These are phyloP conservation scores for Cichlasoma orientale DNA, from an alignment of 2,797 vertebrate genomes.

Conservation along the genomic window DNA sequence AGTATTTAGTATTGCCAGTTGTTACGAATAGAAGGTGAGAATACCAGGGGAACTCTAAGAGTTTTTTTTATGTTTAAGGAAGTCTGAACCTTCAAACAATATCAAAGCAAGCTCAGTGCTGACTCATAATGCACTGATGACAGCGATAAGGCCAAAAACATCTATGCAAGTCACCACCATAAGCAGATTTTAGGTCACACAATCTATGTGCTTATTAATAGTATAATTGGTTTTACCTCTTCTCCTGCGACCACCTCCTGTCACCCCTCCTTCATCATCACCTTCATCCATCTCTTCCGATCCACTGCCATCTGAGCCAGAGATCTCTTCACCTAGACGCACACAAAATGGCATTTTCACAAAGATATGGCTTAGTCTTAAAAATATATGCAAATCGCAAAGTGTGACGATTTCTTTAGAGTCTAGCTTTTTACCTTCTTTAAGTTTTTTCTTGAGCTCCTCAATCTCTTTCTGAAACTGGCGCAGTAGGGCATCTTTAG, in stretches of 20 bases:
- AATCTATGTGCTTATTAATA: not conserved
- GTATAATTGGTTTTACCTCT: slow-evolving; percentile 81
- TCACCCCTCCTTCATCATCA: slow-evolving; percentile 85
- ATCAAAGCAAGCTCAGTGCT: slow-evolving; percentile 17
- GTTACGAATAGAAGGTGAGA: slow-evolving; percentile 2
- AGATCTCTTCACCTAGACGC: slow-evolving; percentile 93
- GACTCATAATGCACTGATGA: slow-evolving; percentile 24
- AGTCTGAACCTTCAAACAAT: not conserved
- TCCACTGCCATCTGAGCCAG: slow-evolving; percentile 93
- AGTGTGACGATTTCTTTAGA: not conserved
- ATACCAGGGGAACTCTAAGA: slow-evolving; percentile 48
- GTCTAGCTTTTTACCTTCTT: slow-evolving; percentile 83
- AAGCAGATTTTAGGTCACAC: not conserved
- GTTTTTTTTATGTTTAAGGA: not conserved
- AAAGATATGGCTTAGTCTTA: not conserved
- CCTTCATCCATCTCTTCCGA: slow-evolving; percentile 95
- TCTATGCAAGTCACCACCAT: not conserved
- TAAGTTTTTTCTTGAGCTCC: slow-evolving; percentile 95
- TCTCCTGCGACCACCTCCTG: slow-evolving; percentile 89
- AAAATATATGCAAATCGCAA: not conserved
- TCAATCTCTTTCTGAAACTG: slow-evolving; percentile 99
- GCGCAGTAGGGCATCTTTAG: slow-evolving; percentile 94
- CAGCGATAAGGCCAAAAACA: not conserved
- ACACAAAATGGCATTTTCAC: slow-evolving; percentile 6
- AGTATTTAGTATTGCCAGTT: not conserved